phyloP scores from a whole-genome alignment of 2,113 vertebrate genomes.

The Pagrus major region DNA sequence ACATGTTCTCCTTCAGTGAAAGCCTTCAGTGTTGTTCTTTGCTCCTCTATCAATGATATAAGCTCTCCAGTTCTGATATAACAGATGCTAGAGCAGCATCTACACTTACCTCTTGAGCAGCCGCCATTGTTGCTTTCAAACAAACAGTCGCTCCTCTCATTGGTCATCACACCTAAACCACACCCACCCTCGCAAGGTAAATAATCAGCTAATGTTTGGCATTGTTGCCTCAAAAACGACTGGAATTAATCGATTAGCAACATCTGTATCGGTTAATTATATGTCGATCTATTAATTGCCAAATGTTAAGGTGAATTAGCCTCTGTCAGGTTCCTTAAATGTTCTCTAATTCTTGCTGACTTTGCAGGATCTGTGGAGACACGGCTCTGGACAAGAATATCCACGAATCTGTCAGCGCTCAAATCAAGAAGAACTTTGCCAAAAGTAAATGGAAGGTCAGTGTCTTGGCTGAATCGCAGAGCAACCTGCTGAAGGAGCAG shows the following conservation, averaged over 20 bases:
- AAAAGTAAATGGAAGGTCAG: conserved; percentile 99
- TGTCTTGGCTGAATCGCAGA: conserved; percentile 16
- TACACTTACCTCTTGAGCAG: too few species aligned
- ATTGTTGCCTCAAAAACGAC: not conserved
- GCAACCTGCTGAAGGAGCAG: conserved; percentile 23
- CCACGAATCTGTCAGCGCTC: conserved; percentile 97
- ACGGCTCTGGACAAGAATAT: conserved; percentile 98
- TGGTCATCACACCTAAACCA: too few species aligned
- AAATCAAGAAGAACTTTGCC: conserved; percentile 99
- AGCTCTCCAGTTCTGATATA: too few species aligned
- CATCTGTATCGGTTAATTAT: not conserved
- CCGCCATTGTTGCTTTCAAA: too few species aligned
- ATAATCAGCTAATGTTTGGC: not conserved
- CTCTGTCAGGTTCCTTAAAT: not conserved
- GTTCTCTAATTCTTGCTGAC: not conserved
- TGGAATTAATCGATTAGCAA: too few species aligned
- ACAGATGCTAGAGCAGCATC: too few species aligned
- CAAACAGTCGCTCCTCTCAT: too few species aligned
- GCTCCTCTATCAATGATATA: too few species aligned
- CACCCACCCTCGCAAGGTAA: too few species aligned
- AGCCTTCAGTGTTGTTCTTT: too few species aligned
- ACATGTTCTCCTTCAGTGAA: too few species aligned
- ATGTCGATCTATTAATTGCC: not conserved
- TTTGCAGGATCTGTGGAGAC: conserved; percentile 94
- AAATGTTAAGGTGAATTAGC: not conserved